Evolutionary conservation across 2,888 invertebrate genomes (phyloP), one percentile per base, ranked within the genome.

Genomic region (Drosophila aldrichi): DNA sequence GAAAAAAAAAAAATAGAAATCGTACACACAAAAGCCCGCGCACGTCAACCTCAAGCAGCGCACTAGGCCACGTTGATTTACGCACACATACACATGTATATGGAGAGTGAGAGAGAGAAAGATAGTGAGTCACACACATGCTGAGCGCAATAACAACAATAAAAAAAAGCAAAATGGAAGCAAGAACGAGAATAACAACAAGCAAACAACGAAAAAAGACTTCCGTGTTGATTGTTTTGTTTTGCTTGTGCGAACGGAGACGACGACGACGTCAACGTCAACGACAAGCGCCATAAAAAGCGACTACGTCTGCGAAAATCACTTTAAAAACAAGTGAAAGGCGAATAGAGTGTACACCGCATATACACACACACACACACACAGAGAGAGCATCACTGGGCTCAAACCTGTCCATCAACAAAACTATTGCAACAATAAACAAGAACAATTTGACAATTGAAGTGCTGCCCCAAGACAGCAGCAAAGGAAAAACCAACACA

Each of bases 381-480:
- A 25, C n/a, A 38, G 65, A 2, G 29, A n/a, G 41, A 34, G 44
- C 62, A 56, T 16, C 38, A 70, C 20, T n/a, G 51, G 51, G 60
- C 52, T 77, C 74, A 88, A 82, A 82, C 84, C 88, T 86, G 84
- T 85, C 84, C 88, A 88, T 85, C 86, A 85, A 73, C 83, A 79
- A 81, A 85, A 85, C 84, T 88, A 85, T 85, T 85, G 84, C 84
- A 85, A 85, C 88, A 85, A 85, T 85, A 85, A 88, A 85, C 86
- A 85, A 85, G 89, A 84, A 84, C 86, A 87, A 87, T 87, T 87
- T 87, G 89, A 89, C 86, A 89, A 87, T 87, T 87, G 86, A 89
- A 87, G 86, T 82, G 87, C 80, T 78, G 81, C 75, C 79, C 60
- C 70, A 46, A 60, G 20, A 57, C 54, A 38, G 57, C 49, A 59